Base-by-base conservation (phyloP, 2,113 vertebrate genomes). In the Lagopus leucura region DNA sequence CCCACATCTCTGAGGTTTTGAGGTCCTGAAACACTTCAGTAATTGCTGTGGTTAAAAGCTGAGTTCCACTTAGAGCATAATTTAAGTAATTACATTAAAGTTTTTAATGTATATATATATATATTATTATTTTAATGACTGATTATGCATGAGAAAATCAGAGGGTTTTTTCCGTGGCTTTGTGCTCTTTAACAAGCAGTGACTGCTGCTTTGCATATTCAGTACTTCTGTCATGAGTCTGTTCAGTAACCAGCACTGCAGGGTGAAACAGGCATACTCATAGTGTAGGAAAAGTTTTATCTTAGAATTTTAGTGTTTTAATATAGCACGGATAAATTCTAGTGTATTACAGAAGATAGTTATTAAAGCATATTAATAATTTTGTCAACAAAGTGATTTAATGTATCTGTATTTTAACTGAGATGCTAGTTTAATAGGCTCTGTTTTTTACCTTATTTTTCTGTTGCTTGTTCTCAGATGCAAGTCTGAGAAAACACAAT, bases 21-120 rank as follows among this genome's bases (percentile, higher is more conserved):
- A 93, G 73, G 76, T 96, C 83, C 82, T 76, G 66, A 93, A 93
- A 43, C 60, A 32, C 70, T 92, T 93, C 2, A 13, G 47, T 87
- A 91, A 86, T 78, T 90, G 67, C 86, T 81, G 61, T 69, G 86
- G 82, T 91, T 92, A 60, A 61, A 92, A 78, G 65, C 16, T 45
- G 52, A 78, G 28, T 83, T 88, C 52, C 47, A 71, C 76, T 88
- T 86, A 67, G 82, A 88, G 38, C 25, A n/a, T 47, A 5, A 72
- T 90, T 94, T 81, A 55, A 91, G 61, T 81, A 64, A 91, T 93
- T 10, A 2, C 40, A 11, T 38, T 81, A 63, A 60, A 55, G 11
- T 81, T 86, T 71, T 88, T 69, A 71, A 42, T 82, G 74, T 43
- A 70, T 83, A 15, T 38, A 70, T 83, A 15, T 38, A 38, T 27